Evolutionary conservation across 2,888 invertebrate genomes (phyloP).

Genomic region (Tachina grossa): DNA sequence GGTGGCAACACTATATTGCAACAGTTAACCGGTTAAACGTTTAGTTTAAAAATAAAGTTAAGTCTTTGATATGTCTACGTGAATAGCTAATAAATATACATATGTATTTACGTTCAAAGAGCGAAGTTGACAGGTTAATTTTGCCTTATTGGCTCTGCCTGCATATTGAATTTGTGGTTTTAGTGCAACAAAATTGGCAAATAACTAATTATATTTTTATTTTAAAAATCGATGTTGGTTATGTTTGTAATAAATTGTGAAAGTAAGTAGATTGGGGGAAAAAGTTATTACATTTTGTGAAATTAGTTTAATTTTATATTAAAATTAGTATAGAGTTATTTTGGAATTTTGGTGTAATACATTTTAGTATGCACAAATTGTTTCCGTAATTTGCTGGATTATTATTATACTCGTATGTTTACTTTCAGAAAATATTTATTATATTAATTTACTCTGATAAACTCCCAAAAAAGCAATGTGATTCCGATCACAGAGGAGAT

Average conservation of each 20-base stretch:
- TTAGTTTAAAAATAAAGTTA: constrained; percentile 20
- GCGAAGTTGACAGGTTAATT: constrained; percentile 40
- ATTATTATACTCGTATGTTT: no score
- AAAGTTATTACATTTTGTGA: neutral
- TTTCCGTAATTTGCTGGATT: no score
- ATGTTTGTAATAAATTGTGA: neutral
- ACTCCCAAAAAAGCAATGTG: no score
- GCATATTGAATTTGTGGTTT: constrained; percentile 24
- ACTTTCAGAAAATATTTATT: no score
- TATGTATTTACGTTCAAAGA: neutral
- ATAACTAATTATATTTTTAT: neutral
- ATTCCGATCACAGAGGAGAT: no score
- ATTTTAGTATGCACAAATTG: no score
- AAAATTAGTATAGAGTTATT: no score
- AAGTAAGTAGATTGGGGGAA: neutral
- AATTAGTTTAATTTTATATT: no score
- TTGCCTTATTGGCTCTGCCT: neutral
- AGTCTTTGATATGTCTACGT: neutral
- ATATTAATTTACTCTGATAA: no score
- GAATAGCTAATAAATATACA: neutral
- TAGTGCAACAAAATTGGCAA: neutral
- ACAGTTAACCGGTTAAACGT: neutral
- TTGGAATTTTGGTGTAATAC: no score
- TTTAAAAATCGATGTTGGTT: neutral
- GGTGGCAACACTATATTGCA: constrained; percentile 28